Conservation (phyloP, 2,888 invertebrate species). For the Lymantria monacha region DNA sequence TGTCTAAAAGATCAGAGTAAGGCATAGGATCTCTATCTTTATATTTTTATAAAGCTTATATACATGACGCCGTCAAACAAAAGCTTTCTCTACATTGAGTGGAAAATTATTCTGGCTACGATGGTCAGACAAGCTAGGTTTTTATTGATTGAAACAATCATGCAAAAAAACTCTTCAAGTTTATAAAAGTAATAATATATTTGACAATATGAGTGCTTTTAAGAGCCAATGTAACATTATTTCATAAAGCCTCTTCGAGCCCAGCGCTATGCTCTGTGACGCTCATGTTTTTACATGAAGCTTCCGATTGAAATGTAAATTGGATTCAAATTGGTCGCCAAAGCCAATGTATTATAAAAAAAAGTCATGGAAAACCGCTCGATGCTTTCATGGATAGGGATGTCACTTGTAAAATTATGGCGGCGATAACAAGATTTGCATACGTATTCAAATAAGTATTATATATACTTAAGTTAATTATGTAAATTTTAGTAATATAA, state of each 20-base stretch:
- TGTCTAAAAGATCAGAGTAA: no score
- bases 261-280: constrained; percentile 45
- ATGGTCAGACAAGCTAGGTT: no score
- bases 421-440: constrained; percentile 31
- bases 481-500: neutral
- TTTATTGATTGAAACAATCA: no score
- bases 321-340: constrained; percentile 70
- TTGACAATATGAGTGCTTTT: constrained; percentile 23
- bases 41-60: no score
- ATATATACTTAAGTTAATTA: neutral
- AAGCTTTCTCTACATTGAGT: no score
- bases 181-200: no score
- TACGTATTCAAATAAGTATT: constrained; percentile 6
- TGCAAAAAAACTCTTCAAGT: no score
- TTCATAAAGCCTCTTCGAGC: constrained; percentile 56
- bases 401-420: constrained; percentile 50
- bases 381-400: constrained; percentile 49
- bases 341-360: constrained; percentile 61
- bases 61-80: no score
- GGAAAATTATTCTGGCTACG: no score
- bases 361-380: constrained; percentile 47
- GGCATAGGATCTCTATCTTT: no score
- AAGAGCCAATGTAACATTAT: constrained; percentile 52
- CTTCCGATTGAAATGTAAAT: constrained; percentile 74
- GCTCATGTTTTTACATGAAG: constrained; percentile 74